These are phyloP conservation scores for Scaptomyza reducta DNA, from an alignment of 2,888 invertebrate species.

Conservation along the genomic window DNA sequence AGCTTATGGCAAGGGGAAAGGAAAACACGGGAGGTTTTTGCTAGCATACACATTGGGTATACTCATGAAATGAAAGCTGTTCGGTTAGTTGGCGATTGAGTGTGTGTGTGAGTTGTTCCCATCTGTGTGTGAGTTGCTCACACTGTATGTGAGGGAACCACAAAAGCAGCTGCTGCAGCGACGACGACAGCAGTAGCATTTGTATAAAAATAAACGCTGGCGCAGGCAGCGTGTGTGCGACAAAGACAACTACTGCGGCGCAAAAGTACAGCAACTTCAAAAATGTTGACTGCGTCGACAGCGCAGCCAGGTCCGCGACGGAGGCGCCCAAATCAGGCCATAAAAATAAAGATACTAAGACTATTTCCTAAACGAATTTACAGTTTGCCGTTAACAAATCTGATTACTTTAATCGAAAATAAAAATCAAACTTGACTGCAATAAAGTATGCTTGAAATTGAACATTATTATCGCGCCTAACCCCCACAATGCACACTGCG, in stretches of 20 bases:
- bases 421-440: not conserved
- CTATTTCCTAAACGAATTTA: not conserved
- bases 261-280: conserved; percentile 80
- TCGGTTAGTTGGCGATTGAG: conserved; percentile 60
- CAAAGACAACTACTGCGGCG: conserved; percentile 79
- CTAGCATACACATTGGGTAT: conserved; percentile 57
- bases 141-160: conserved; percentile 34
- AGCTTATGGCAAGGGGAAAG: conserved; percentile 2
- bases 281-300: conserved; percentile 71
- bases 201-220: conserved; percentile 76
- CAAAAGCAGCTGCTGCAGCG: conserved; percentile 54
- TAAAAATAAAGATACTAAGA: not conserved
- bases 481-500: conserved; percentile 19
- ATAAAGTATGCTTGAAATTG: not conserved
- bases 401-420: not conserved
- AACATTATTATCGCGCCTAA: not conserved
- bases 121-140: conserved; percentile 15
- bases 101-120: conserved; percentile 34
- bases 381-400: too few relatives aligned
- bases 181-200: conserved; percentile 65
- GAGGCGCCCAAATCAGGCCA: conserved; percentile 46
- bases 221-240: conserved; percentile 72
- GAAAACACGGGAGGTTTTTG: conserved; percentile 31
- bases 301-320: conserved; percentile 40
- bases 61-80: conserved; percentile 71